Evolutionary conservation across 2,888 invertebrate species (phyloP).

Genomic region (Synanthedon formicaeformis): DNA sequence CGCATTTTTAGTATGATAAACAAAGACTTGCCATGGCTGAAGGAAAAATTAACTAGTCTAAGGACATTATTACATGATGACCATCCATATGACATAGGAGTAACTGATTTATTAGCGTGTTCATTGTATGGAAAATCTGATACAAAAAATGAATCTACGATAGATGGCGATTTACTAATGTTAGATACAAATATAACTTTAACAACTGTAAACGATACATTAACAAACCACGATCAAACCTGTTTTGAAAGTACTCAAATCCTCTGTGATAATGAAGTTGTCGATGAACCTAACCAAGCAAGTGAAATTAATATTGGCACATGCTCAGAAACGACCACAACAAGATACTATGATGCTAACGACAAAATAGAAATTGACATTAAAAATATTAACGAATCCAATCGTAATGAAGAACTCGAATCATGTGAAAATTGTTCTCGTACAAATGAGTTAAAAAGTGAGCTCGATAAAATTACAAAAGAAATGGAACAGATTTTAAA

Average conservation of each 20-base stretch:
- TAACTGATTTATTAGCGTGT: slow-evolving; percentile 22
- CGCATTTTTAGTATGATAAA: slow-evolving; percentile 52
- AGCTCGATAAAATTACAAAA: slow-evolving; percentile 10
- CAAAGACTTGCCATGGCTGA: slow-evolving; percentile 47
- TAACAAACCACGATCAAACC: slow-evolving; percentile 42
- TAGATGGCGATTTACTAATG: slow-evolving; percentile 57
- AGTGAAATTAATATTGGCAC: slow-evolving; percentile 4
- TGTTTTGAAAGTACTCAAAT: slow-evolving; percentile 42
- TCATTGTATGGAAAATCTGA: slow-evolving; percentile 35
- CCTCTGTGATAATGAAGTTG: slow-evolving; percentile 29
- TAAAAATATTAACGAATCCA: too few species aligned
- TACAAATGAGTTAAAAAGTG: background rate
- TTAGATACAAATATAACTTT: slow-evolving; percentile 55
- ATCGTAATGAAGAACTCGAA: too few species aligned
- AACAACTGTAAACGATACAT: slow-evolving; percentile 40
- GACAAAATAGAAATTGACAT: too few species aligned
- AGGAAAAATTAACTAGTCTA: slow-evolving; percentile 40
- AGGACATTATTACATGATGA: slow-evolving; percentile 37
- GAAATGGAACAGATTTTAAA: slow-evolving; percentile 17
- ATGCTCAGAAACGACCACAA: too few species aligned
- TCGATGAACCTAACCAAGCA: slow-evolving; percentile 28
- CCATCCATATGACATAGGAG: slow-evolving; percentile 5
- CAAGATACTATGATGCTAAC: too few species aligned
- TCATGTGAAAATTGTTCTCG: slow-evolving; percentile 16
- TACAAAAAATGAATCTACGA: slow-evolving; percentile 48